A percentile compares a stretch with the other conserved stretches of the same genome.
These are phyloP conservation scores for Brachyptera risi DNA, from an alignment of 2,888 invertebrate species.

Conservation along the genomic window DNA sequence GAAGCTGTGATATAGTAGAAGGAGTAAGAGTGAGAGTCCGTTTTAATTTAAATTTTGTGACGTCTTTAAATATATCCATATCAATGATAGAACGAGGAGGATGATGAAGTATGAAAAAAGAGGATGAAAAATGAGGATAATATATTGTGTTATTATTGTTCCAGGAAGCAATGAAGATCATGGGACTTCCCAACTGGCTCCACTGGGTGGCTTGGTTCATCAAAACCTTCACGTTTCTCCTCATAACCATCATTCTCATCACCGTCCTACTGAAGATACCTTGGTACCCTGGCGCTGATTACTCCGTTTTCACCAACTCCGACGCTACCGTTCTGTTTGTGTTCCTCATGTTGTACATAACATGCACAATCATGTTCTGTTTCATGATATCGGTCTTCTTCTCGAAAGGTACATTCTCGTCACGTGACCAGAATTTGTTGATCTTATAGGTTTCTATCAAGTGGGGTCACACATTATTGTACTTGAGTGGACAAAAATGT, in stretches of 20 bases:
- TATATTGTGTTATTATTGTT: too few species aligned
- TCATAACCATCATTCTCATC: constrained; percentile 48
- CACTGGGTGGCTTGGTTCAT: constrained; percentile 86
- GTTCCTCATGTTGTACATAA: constrained; percentile 65
- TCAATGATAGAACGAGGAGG: too few species aligned
- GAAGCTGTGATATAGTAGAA: too few species aligned
- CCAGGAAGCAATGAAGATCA: constrained; percentile 89
- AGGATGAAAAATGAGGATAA: too few species aligned
- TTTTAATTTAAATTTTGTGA: too few species aligned
- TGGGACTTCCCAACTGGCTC: constrained; percentile 79
- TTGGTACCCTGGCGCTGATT: constrained; percentile 51
- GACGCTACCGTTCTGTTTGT: constrained; percentile 63
- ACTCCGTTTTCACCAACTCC: constrained; percentile 65
- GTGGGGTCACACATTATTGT: too few species aligned
- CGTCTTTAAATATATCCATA: too few species aligned
- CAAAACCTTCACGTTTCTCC: constrained; percentile 65
- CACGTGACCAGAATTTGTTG: too few species aligned
- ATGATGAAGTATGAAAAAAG: too few species aligned
- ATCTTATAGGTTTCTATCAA: too few species aligned
- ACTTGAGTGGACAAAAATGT: too few species aligned
- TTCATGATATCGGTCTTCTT: constrained; percentile 79
- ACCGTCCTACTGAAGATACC: constrained; percentile 44
- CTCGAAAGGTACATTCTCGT: constrained; percentile 60
- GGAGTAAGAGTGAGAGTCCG: too few species aligned
- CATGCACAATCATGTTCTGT: constrained; percentile 68